Conservation (phyloP, 2,888 invertebrate species). For the Baronia brevicornis region DNA sequence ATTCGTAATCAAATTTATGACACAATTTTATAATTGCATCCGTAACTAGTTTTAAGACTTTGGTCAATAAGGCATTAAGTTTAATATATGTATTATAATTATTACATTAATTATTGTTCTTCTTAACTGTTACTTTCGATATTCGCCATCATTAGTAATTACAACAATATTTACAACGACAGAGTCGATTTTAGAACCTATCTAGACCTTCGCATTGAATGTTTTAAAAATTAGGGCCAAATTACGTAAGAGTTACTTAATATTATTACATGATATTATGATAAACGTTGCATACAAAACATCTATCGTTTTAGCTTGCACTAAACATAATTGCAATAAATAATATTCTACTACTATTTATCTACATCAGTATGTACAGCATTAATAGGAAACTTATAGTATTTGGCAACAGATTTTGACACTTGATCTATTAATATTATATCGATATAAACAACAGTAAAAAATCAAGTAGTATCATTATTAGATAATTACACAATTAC, state of each 20-base stretch:
- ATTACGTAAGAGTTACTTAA: slow-evolving; percentile 22
- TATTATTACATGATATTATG: slow-evolving; percentile 34
- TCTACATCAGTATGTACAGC: slow-evolving; percentile 59
- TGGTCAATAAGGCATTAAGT: slow-evolving; percentile 77
- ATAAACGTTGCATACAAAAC: slow-evolving; percentile 36
- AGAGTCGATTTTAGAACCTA: slow-evolving; percentile 20
- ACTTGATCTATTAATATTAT: too few relatives aligned
- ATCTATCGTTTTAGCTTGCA: slow-evolving; percentile 10
- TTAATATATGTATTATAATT: slow-evolving; percentile 68
- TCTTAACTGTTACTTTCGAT: slow-evolving; percentile 63
- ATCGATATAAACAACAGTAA: too few relatives aligned
- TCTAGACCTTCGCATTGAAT: slow-evolving; percentile 18
- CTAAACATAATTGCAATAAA: slow-evolving; percentile 24
- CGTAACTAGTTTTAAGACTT: slow-evolving; percentile 75
- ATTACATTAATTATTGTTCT: slow-evolving; percentile 71
- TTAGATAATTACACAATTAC: too few relatives aligned
- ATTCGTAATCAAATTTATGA: slow-evolving; percentile 59
- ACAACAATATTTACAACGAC: slow-evolving; percentile 59
- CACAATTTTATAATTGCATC: slow-evolving; percentile 57
- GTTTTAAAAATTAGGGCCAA: slow-evolving; percentile 17
- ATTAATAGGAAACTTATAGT: slow-evolving; percentile 35
- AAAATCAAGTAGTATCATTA: too few relatives aligned
- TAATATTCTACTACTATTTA: slow-evolving; percentile 50
- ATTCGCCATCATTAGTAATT: slow-evolving; percentile 57
- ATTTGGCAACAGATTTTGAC: slow-evolving; percentile 48